Conservation (phyloP, 2,888 invertebrate species). For the Digitonthophagus gazella region DNA sequence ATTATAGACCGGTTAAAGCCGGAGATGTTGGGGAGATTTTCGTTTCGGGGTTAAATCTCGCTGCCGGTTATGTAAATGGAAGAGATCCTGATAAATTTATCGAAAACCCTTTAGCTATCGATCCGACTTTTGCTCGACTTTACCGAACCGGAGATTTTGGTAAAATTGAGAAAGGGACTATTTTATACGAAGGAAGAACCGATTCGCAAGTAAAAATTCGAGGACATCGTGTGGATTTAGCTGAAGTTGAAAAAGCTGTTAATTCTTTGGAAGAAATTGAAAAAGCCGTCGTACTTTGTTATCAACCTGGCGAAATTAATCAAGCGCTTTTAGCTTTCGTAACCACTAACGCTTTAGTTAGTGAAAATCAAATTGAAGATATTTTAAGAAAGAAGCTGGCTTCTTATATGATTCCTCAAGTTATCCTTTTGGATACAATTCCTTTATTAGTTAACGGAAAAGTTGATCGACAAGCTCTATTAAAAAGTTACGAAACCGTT, state of each 20-base stretch:
- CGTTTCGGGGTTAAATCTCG: conserved; percentile 77
- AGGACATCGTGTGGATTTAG: conserved; percentile 81
- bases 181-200: conserved; percentile 78
- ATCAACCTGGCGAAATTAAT: conserved; percentile 70
- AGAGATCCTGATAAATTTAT: conserved; percentile 72
- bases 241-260: conserved; percentile 78
- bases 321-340: conserved; percentile 72
- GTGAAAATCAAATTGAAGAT: conserved; percentile 64
- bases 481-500: conserved; percentile 71
- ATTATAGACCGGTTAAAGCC: conserved; percentile 68
- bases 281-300: conserved; percentile 76
- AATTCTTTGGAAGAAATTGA: conserved; percentile 64
- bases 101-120: conserved; percentile 70
- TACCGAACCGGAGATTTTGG: conserved; percentile 87
- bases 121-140: conserved; percentile 65
- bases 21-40: conserved; percentile 80
- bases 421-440: conserved; percentile 68
- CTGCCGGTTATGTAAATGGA: conserved; percentile 76
- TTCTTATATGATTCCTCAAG: conserved; percentile 79
- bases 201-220: conserved; percentile 82
- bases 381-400: conserved; percentile 64
- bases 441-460: conserved; percentile 85
- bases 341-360: conserved; percentile 46
- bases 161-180: conserved; percentile 61
- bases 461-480: conserved; percentile 74